Conservation (phyloP, 92 coral and sea anemone species). For the Bergia sp. region DNA sequence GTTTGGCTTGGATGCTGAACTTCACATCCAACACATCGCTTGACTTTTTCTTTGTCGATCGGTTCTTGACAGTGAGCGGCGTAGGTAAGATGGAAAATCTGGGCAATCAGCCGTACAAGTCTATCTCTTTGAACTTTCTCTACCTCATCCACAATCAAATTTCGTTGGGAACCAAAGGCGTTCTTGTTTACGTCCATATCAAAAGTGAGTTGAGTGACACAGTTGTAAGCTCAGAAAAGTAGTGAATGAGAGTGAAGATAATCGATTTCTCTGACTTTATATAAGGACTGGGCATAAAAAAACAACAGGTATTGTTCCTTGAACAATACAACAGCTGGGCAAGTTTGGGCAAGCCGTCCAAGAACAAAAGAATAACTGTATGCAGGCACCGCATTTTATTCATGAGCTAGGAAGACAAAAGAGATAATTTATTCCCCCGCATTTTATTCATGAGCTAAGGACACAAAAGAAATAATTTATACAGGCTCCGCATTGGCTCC, state of each 20-base stretch:
- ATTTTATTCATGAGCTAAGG: too few species aligned
- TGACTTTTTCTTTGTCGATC: conserved; percentile 20
- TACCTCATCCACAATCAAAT: neutral
- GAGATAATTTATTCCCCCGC: too few species aligned
- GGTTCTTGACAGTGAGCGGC: conserved; percentile 23
- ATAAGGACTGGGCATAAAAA: neutral
- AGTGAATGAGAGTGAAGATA: neutral
- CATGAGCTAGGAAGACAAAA: too few species aligned
- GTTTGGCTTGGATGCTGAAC: too few species aligned
- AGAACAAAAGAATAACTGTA: too few species aligned
- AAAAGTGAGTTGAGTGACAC: neutral
- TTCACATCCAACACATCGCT: conserved; percentile 22
- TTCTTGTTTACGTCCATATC: neutral
- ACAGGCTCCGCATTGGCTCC: too few species aligned
- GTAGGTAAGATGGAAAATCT: neutral
- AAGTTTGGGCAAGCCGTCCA: too few species aligned
- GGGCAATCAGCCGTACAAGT: neutral
- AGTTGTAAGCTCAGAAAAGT: neutral
- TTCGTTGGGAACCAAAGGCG: neutral
- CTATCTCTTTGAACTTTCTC: too few species aligned
- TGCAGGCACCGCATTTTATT: too few species aligned
- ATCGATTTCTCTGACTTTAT: neutral
- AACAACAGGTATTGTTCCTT: too few species aligned
- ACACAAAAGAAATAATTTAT: too few species aligned
- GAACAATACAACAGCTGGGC: too few species aligned